phyloP scores from a whole-genome alignment of 2,797 vertebrate species.

The Myiothlypis chrysogaster region DNA sequence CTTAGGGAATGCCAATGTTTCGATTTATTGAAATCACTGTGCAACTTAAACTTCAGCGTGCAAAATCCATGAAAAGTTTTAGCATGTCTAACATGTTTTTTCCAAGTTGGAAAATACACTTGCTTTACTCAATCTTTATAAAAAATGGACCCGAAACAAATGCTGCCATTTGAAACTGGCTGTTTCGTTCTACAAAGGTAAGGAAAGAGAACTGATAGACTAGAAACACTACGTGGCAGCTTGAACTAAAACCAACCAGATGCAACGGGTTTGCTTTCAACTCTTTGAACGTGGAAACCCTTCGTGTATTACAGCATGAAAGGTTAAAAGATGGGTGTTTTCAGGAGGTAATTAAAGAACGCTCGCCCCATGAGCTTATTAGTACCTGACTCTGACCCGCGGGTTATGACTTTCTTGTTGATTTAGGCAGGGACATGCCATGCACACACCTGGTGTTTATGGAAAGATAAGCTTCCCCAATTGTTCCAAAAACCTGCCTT shows the following conservation, averaged over 20 bases:
- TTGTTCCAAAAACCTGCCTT: slow-evolving; percentile 24
- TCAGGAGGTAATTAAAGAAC: slow-evolving; percentile 65
- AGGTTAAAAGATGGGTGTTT: slow-evolving; percentile 55
- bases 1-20: slow-evolving; percentile 74
- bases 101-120: background rate
- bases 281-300: background rate
- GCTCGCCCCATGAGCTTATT: slow-evolving; percentile 25
- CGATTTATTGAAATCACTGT: slow-evolving; percentile 67
- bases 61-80: slow-evolving; percentile 1
- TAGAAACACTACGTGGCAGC: slow-evolving; percentile 20
- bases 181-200: background rate
- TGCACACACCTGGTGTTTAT: slow-evolving; percentile 53
- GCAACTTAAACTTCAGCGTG: slow-evolving; percentile 14
- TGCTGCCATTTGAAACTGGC: background rate
- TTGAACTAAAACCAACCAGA: slow-evolving; percentile 3
- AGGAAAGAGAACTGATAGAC: background rate
- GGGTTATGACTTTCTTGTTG: slow-evolving; percentile 43
- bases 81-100: background rate
- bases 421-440: slow-evolving; percentile 33
- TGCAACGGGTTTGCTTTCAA: background rate
- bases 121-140: background rate
- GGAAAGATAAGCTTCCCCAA: background rate
- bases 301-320: background rate
- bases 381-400: slow-evolving; percentile 49
- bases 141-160: background rate